Evolutionary conservation across 35 echinoderm and acorn worm genomes (phyloP).

Genomic region (Strongylocentrotus purpuratus): DNA sequence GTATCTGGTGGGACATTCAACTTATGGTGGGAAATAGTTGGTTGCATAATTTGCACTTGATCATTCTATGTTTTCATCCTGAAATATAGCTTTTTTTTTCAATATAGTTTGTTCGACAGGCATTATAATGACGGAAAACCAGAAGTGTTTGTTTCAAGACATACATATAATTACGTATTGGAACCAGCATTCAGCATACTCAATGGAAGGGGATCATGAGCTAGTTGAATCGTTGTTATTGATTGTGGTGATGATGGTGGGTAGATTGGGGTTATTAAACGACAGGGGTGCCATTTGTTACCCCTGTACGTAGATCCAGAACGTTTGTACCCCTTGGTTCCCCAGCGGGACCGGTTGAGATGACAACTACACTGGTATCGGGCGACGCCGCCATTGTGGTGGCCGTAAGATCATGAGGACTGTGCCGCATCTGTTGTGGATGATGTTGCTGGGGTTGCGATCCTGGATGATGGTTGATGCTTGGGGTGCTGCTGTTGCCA

Average conservation of each 20-base stretch:
- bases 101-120: background rate
- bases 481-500: background rate
- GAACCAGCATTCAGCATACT: background rate
- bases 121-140: background rate
- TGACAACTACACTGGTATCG: background rate
- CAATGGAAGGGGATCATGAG: background rate
- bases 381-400: constrained; percentile 30
- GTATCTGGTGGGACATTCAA: background rate
- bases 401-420: background rate
- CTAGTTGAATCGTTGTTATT: background rate
- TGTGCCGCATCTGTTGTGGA: constrained; percentile 1
- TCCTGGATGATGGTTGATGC: background rate
- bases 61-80: background rate
- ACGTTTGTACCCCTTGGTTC: constrained; percentile 27
- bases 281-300: constrained; percentile 5
- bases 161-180: background rate
- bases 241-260: background rate
- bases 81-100: background rate
- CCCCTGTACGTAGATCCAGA: constrained; percentile 33
- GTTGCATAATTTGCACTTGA: background rate
- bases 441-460: background rate
- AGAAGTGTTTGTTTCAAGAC: background rate
- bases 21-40: background rate
- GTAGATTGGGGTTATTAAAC: background rate
- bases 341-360: background rate